These are phyloP conservation scores for Rallus crepitans DNA, from an alignment of 2,797 vertebrate species.

Conservation along the genomic window DNA sequence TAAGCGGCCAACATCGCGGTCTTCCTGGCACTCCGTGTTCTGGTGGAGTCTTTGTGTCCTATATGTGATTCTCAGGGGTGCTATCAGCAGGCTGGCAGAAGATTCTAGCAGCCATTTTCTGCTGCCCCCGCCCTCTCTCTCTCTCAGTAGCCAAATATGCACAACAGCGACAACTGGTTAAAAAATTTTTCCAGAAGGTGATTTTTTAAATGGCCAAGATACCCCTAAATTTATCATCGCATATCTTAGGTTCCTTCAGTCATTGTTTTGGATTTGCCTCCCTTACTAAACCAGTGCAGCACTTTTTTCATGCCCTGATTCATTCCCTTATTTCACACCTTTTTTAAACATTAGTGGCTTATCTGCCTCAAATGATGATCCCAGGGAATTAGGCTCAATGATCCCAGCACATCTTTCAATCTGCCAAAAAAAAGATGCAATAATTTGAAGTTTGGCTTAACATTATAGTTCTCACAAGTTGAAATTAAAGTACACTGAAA, in stretches of 20 bases:
- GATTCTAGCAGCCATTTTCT: no score
- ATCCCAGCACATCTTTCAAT: not conserved
- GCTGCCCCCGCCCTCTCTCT: no score
- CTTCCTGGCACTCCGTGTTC: no score
- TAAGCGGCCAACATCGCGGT: no score
- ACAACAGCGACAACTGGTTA: not conserved
- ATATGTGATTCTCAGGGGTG: no score
- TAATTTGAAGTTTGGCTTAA: not conserved
- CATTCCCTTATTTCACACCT: not conserved
- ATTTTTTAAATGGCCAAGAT: not conserved
- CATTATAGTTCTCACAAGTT: not conserved
- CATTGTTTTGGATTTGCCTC: not conserved
- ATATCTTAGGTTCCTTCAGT: not conserved
- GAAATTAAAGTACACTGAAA: not conserved
- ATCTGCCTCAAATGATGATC: not conserved
- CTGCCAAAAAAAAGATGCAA: not conserved
- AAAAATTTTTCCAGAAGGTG: not conserved
- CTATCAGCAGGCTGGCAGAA: no score
- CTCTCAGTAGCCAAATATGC: no score
- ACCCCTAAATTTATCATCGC: not conserved
- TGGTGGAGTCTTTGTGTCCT: no score
- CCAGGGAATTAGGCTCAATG: not conserved
- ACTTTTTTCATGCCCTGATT: not conserved
- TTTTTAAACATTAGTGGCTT: not conserved
- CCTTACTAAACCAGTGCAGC: not conserved